Percentiles rank a stretch among this genome's conserved stretches.
phyloP scores from a whole-genome alignment of 2,888 invertebrate species.

The Pachymerium ferrugineum region DNA sequence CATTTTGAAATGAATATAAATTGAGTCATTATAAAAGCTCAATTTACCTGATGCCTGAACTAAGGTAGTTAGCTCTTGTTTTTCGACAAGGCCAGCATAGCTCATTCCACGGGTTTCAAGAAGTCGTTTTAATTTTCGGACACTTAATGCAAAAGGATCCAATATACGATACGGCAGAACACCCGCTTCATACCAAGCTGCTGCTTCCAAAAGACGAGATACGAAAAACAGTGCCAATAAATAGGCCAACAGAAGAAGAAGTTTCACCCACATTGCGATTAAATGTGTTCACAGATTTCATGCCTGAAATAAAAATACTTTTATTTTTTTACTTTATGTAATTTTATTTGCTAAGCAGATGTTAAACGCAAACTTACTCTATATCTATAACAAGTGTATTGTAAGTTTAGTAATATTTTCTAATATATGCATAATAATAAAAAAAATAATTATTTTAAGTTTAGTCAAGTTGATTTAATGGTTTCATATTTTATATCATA shows the following conservation, averaged over 20 bases:
- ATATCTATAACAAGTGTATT: too few relatives aligned
- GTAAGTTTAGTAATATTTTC: too few relatives aligned
- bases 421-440: too few relatives aligned
- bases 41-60: slow-evolving; percentile 47
- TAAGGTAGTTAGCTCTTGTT: slow-evolving; percentile 46
- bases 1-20: too few relatives aligned
- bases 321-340: neutral
- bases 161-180: slow-evolving; percentile 41
- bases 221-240: slow-evolving; percentile 46
- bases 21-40: too few relatives aligned
- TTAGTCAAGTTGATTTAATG: too few relatives aligned
- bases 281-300: neutral
- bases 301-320: neutral
- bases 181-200: slow-evolving; percentile 45
- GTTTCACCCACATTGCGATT: slow-evolving; percentile 43
- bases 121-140: slow-evolving; percentile 47
- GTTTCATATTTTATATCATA: too few relatives aligned
- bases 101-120: slow-evolving; percentile 49
- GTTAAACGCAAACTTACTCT: too few relatives aligned
- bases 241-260: slow-evolving; percentile 46
- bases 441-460: too few relatives aligned
- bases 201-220: slow-evolving; percentile 46
- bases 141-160: slow-evolving; percentile 48
- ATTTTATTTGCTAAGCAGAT: too few relatives aligned
- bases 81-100: slow-evolving; percentile 48